These are phyloP conservation scores for Catotricha subobsoleta DNA, from an alignment of 2,888 invertebrate genomes.

Conservation along the genomic window DNA sequence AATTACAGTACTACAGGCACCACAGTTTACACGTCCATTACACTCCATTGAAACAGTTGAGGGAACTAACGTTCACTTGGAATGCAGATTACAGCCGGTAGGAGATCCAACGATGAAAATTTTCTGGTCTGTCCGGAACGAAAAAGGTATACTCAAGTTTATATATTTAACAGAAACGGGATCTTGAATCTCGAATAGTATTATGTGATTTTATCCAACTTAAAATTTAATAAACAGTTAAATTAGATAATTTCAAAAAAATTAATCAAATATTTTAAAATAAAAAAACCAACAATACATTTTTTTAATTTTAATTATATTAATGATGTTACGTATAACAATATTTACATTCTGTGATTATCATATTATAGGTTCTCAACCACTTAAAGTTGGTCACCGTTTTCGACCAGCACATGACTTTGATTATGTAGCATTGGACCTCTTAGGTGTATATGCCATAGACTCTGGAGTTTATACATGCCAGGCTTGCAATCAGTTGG, in stretches of 20 bases:
- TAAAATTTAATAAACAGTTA: too few relatives aligned
- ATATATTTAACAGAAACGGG: too few relatives aligned
- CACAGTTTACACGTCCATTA: constrained; percentile 69
- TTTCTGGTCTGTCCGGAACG: constrained; percentile 96
- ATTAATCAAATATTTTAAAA: too few relatives aligned
- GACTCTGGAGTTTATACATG: constrained; percentile 95
- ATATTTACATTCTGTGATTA: too few relatives aligned
- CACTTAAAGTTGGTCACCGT: constrained; percentile 80
- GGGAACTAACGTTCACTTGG: constrained; percentile 80
- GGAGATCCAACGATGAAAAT: constrained; percentile 84
- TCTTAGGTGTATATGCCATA: constrained; percentile 90
- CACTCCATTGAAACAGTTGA: constrained; percentile 83
- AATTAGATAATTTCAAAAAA: too few relatives aligned
- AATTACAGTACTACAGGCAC: constrained; percentile 65
- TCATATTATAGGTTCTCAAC: too few relatives aligned
- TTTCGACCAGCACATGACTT: constrained; percentile 94
- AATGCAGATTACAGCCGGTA: constrained; percentile 77
- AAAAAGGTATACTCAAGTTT: too few relatives aligned
- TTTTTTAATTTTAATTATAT: too few relatives aligned
- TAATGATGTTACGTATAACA: too few relatives aligned
- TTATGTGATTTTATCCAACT: too few relatives aligned
- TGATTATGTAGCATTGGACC: constrained; percentile 90
- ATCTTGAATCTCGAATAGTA: too few relatives aligned
- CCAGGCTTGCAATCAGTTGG: constrained; percentile 82
- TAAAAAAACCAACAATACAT: too few relatives aligned